phyloP scores from a whole-genome alignment of 2,797 vertebrate species.

The Etheostoma perlongum region DNA sequence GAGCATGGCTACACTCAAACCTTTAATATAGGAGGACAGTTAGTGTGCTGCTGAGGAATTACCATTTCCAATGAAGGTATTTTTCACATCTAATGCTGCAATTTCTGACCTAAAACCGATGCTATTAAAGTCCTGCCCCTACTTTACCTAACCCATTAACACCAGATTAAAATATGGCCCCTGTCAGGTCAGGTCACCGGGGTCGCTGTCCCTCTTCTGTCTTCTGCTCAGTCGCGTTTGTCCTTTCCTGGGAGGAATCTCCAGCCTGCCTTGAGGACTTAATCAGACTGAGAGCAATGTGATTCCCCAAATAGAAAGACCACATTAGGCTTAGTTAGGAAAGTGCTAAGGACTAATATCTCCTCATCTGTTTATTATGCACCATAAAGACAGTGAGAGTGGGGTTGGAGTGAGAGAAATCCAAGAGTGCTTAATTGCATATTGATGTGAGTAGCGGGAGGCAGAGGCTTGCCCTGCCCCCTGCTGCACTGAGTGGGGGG shows the following conservation, averaged over 20 bases:
- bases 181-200: slow-evolving; percentile 32
- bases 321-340: slow-evolving; percentile 63
- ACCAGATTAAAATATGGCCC: slow-evolving; percentile 33
- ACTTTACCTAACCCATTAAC: slow-evolving; percentile 29
- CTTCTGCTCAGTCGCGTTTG: slow-evolving; percentile 21
- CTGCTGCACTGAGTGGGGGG: slow-evolving; percentile 8
- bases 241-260: slow-evolving; percentile 47
- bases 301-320: slow-evolving; percentile 68
- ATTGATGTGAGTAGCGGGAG: slow-evolving; percentile 61
- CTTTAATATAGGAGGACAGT: slow-evolving; percentile 4
- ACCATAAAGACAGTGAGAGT: slow-evolving; percentile 57
- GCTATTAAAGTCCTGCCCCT: slow-evolving; percentile 36
- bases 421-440: slow-evolving; percentile 66
- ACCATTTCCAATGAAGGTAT: background rate
- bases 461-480: slow-evolving; percentile 17
- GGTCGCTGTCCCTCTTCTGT: slow-evolving; percentile 35
- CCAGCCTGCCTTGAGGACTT: slow-evolving; percentile 51
- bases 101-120: slow-evolving; percentile 41
- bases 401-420: slow-evolving; percentile 32
- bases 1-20: background rate
- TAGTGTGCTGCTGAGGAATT: background rate
- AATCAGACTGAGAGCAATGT: slow-evolving; percentile 64
- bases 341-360: slow-evolving; percentile 75
- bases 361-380: slow-evolving; percentile 76
- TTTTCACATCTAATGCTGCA: slow-evolving; percentile 16